phyloP scores from a whole-genome alignment of 2,888 invertebrate species.

The Scaptomyza polygonia region DNA sequence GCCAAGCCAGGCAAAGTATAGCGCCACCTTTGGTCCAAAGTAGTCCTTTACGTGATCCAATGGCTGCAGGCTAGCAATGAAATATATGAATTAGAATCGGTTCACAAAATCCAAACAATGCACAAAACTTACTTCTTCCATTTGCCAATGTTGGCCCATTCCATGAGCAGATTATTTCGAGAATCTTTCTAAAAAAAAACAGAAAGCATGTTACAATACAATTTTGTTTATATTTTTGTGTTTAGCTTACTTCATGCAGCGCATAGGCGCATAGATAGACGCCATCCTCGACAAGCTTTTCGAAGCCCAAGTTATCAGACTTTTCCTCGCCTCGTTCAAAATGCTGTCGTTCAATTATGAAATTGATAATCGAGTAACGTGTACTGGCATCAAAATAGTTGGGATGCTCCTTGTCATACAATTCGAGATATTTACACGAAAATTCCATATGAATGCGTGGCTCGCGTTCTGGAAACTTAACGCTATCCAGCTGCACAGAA shows the following conservation, averaged over 20 bases:
- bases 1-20: conserved; percentile 94
- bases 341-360: conserved; percentile 89
- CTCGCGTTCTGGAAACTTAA: conserved; percentile 87
- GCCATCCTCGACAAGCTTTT: conserved; percentile 87
- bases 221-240: not conserved
- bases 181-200: conserved; percentile 31
- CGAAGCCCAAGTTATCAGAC: conserved; percentile 87
- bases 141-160: conserved; percentile 90
- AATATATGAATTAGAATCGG: not conserved
- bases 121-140: conserved; percentile 86
- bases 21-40: conserved; percentile 90
- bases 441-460: conserved; percentile 89
- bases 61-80: conserved; percentile 86
- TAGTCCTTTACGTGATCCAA: conserved; percentile 91
- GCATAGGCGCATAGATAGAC: conserved; percentile 90
- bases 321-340: conserved; percentile 86
- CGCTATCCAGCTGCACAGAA: conserved; percentile 86
- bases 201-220: conserved; percentile 2
- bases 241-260: conserved; percentile 88
- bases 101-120: not conserved
- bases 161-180: conserved; percentile 85
- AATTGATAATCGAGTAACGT: conserved; percentile 89
- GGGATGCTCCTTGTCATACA: conserved; percentile 88
- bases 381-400: conserved; percentile 89
- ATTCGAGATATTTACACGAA: conserved; percentile 89